These are phyloP conservation scores for Tinamus major DNA, from an alignment of 2,797 vertebrate species.

Conservation along the genomic window DNA sequence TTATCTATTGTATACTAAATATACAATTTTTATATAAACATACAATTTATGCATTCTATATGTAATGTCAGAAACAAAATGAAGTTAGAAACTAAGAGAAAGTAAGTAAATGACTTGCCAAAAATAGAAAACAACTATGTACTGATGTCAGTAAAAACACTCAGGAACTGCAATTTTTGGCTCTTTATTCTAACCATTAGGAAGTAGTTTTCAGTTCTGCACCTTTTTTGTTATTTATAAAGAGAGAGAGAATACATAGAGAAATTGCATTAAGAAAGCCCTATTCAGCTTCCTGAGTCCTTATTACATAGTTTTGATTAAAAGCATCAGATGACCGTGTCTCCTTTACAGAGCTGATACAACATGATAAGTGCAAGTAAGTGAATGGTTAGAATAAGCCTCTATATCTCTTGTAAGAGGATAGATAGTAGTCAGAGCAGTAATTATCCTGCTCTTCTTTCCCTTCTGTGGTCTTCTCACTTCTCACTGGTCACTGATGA, in stretches of 20 bases:
- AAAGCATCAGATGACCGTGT: background rate
- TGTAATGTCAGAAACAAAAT: background rate
- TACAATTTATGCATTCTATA: background rate
- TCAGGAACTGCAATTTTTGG: background rate
- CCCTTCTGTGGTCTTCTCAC: background rate
- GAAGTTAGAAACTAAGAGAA: background rate
- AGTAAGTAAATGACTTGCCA: background rate
- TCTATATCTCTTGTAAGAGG: accelerated
- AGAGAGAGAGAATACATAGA: background rate
- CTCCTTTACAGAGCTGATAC: background rate
- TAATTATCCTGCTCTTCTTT: background rate
- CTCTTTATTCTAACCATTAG: background rate
- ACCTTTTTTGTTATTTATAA: background rate
- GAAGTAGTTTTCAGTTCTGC: background rate
- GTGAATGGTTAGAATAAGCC: background rate
- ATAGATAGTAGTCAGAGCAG: background rate
- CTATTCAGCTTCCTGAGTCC: background rate
- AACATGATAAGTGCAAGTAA: background rate
- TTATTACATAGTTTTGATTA: background rate
- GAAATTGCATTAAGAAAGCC: background rate
- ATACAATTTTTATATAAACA: too few species aligned
- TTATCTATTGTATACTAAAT: background rate
- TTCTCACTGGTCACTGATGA: background rate
- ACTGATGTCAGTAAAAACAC: background rate
- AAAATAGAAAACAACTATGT: background rate